Percentiles rank a stretch among this genome's conserved stretches.
phyloP scores from a whole-genome alignment of 2,797 vertebrate genomes.

The Acanthis flammea region DNA sequence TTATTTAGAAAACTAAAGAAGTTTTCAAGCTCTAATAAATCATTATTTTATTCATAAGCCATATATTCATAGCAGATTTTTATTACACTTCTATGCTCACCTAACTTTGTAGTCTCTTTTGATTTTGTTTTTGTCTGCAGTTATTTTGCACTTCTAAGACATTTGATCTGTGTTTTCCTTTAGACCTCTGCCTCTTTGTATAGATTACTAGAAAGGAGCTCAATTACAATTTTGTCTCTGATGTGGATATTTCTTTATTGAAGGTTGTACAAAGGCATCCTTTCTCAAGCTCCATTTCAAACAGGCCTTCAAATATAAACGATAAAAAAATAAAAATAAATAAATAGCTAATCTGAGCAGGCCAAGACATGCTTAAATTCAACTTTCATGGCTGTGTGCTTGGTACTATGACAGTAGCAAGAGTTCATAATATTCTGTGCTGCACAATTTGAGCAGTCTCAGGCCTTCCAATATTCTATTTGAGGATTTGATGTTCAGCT shows the following conservation, averaged over 20 bases:
- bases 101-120: constrained; percentile 15
- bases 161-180: constrained; percentile 42
- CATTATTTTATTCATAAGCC: background rate
- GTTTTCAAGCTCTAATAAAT: background rate
- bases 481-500: background rate
- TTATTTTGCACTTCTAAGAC: constrained; percentile 38
- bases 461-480: background rate
- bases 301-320: background rate
- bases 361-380: background rate
- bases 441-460: background rate
- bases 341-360: background rate
- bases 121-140: constrained; percentile 10
- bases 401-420: background rate
- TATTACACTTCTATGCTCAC: background rate
- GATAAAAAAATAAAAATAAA: background rate
- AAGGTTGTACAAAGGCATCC: constrained; percentile 24
- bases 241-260: constrained; percentile 38
- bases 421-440: background rate
- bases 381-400: background rate
- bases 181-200: constrained; percentile 9
- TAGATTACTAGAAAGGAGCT: constrained; percentile 28
- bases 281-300: constrained; percentile 14
- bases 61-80: background rate
- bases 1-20: background rate
- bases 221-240: constrained; percentile 48